Evolutionary conservation across 2,888 invertebrate genomes (phyloP), one percentile per base, ranked within the genome.

Genomic region (Rhagophthalmus giganteus): DNA sequence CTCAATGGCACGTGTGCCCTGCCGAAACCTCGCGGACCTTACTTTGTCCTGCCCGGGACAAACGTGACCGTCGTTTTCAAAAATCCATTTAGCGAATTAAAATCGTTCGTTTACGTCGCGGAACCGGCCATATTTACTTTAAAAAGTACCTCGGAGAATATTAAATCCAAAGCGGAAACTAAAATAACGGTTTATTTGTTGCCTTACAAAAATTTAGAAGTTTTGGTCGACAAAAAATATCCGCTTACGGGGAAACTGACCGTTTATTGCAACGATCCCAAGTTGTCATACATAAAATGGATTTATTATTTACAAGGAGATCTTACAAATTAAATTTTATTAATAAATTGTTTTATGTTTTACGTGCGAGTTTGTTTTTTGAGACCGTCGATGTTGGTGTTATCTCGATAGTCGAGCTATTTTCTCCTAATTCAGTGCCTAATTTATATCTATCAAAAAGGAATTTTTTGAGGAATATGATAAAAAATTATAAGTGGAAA

Each of bases 1-100:
- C 58, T 79, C 46, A 69, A 72, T 52, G 79, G 77, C 16, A 72
- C 70, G 12, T 75, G 77, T 57, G 60, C 66, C 10, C 59, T 67
- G n/a, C 78, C 79, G 5, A 77, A 74, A 60, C 78, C 79, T 7
- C 78, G 78, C 65, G 79, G 79, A 13, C 79, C 79, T 0, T 75
- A 70, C 57, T 62, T 64, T 3, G 63, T 79, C 13, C 75, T 71
- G 55, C 65, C 73, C 5, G 75, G 74, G 6, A 44, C 44, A 14
- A 62, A 63, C 1, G 65, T 69, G 1, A 55, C 67, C 4, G 74
- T 79, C 55, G 66, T 69, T n/a, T 79, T 79, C 66, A 67, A 73
- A 44, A 79, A 79, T 60, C 74, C 78, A 3, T 79, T 78, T 58
- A 59, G 63, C 3, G 67, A 69, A 25, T 63, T 71, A 3, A 70